These are phyloP conservation scores for Laspeyria flexula DNA, from an alignment of 2,888 invertebrate species.

Conservation along the genomic window DNA sequence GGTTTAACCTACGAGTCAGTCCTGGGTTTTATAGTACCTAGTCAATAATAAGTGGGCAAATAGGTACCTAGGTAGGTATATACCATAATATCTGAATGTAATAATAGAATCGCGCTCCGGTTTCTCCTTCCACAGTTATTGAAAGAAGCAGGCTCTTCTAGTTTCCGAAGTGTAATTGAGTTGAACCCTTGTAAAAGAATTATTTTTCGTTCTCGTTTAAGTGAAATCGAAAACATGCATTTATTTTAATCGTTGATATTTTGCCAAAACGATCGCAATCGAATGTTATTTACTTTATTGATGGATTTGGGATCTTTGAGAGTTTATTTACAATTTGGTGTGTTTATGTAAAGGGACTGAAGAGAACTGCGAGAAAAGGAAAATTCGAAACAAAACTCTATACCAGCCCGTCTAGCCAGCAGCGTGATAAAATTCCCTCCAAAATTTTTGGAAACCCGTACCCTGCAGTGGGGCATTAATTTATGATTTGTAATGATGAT, in stretches of 20 bases:
- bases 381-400: no score
- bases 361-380: not conserved
- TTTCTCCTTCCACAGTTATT: not conserved
- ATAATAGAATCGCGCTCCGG: not conserved
- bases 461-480: no score
- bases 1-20: no score
- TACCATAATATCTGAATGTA: not conserved
- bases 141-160: conserved; percentile 21
- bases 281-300: conserved; percentile 44
- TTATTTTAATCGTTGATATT: conserved; percentile 31
- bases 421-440: no score
- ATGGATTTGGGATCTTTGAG: conserved; percentile 30
- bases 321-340: conserved; percentile 27
- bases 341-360: conserved; percentile 10
- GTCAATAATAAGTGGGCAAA: no score
- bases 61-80: no score
- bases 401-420: no score
- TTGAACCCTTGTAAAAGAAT: conserved; percentile 50
- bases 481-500: no score
- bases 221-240: conserved; percentile 44
- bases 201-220: conserved; percentile 45
- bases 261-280: conserved; percentile 26
- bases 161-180: conserved; percentile 47
- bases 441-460: no score
- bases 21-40: no score